A percentile compares a stretch with the other conserved stretches of the same genome.
Conservation (phyloP, 2,797 vertebrate species). For the Lepidocolaptes lacrymiger region DNA sequence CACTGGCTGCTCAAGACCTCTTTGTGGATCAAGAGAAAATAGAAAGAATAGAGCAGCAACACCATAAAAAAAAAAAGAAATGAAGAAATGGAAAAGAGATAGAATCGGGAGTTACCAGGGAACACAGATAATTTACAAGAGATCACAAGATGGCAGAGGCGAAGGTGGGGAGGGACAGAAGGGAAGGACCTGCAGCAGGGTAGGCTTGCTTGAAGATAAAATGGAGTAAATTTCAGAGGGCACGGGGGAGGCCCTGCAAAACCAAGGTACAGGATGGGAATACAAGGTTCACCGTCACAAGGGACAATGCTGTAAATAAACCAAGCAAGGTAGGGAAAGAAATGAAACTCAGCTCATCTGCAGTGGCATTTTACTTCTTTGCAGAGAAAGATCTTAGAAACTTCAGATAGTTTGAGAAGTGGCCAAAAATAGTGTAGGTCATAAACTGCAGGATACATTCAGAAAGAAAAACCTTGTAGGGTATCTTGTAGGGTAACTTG, state of each 20-base stretch:
- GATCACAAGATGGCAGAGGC: neutral
- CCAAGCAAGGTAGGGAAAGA: fast-evolving
- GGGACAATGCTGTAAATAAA: neutral
- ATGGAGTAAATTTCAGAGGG: neutral
- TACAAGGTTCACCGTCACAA: neutral
- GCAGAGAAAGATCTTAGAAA: neutral
- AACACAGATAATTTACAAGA: neutral
- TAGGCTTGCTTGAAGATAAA: neutral
- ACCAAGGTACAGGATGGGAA: fast-evolving
- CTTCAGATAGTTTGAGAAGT: neutral
- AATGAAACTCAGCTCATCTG: neutral
- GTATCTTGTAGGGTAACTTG: neutral
- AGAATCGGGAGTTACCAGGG: neutral
- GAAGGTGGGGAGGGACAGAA: neutral
- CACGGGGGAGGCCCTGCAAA: neutral
- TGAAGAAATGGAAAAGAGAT: neutral
- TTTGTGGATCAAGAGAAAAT: neutral
- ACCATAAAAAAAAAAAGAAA: neutral
- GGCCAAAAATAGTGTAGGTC: neutral
- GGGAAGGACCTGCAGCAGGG: neutral
- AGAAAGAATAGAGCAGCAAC: neutral
- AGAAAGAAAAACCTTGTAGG: neutral
- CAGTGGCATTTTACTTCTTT: neutral
- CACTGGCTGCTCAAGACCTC: neutral
- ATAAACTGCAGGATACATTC: neutral